Evolutionary conservation across 2,797 vertebrate species (phyloP).

Genomic region (Aeoliscus strigatus): DNA sequence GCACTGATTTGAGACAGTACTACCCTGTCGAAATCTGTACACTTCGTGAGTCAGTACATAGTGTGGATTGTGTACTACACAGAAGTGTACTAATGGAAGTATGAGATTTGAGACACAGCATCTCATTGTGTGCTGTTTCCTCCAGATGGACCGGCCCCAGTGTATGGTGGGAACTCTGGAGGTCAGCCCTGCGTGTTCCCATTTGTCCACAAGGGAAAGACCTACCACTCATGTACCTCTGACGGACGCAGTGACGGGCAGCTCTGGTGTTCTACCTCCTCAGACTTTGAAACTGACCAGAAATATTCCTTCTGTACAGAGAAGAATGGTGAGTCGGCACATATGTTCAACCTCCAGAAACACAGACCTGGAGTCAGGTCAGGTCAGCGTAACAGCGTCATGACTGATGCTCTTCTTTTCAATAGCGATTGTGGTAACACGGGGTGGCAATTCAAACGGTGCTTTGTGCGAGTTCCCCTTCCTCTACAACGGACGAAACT

Average conservation of each 20-base stretch:
- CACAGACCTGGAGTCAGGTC: neutral
- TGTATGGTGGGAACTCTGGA: conserved; percentile 90
- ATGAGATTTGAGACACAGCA: too few species aligned
- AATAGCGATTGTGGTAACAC: conserved; percentile 82
- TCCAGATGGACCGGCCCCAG: conserved; percentile 77
- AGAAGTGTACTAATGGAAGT: too few species aligned
- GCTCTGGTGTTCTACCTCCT: conserved; percentile 94
- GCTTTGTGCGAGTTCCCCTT: conserved; percentile 96
- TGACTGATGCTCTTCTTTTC: conserved; percentile 1
- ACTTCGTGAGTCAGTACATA: too few species aligned
- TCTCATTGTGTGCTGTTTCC: neutral
- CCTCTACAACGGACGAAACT: conserved; percentile 91
- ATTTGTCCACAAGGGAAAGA: conserved; percentile 88
- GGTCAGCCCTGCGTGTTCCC: conserved; percentile 91
- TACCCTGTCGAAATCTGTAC: too few species aligned
- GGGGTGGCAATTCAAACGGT: conserved; percentile 95
- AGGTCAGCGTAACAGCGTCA: neutral
- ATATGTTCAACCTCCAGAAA: neutral
- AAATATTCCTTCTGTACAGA: conserved; percentile 93
- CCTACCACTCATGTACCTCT: conserved; percentile 89
- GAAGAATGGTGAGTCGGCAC: conserved; percentile 79
- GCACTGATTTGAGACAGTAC: too few species aligned
- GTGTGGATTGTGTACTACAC: too few species aligned
- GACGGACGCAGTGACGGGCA: conserved; percentile 89
- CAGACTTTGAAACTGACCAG: conserved; percentile 87